Evolutionary conservation across 2,888 invertebrate species (phyloP).

Genomic region (Pristionchus arcanus): DNA sequence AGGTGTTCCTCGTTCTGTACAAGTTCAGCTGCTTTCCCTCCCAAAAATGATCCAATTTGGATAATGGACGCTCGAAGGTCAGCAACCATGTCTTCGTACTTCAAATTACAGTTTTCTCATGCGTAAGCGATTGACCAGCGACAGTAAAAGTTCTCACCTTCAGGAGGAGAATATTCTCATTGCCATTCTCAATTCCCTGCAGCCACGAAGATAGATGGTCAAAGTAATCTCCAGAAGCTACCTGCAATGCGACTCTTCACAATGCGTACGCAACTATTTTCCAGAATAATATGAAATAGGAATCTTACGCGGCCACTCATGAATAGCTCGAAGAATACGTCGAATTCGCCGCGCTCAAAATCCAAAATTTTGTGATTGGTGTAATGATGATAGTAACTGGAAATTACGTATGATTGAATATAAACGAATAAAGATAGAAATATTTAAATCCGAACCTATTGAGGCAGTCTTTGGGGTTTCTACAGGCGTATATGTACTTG

Average conservation of each 20-base stretch:
- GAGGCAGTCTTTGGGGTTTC: constrained; percentile 79
- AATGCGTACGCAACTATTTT: not conserved
- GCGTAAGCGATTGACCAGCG: not conserved
- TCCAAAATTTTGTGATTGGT: not conserved
- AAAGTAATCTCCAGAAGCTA: constrained; percentile 35
- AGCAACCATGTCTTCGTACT: constrained; percentile 55
- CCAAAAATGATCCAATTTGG: constrained; percentile 29
- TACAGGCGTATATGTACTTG: constrained; percentile 78
- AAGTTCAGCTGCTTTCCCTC: constrained; percentile 69
- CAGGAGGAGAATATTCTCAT: constrained; percentile 34
- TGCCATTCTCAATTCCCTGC: not conserved
- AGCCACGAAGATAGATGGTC: constrained; percentile 27
- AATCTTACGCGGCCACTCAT: constrained; percentile 43
- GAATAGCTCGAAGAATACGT: constrained; percentile 53
- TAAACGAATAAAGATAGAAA: too few species aligned
- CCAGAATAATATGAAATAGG: not conserved
- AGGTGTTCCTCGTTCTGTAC: constrained; percentile 67
- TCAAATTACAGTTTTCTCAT: not conserved
- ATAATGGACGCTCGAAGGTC: not conserved
- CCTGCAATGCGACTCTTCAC: not conserved
- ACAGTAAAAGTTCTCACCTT: not conserved
- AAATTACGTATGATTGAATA: not conserved
- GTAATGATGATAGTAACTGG: constrained; percentile 47
- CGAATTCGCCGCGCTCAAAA: constrained; percentile 30
- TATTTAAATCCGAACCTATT: constrained; percentile 59